A percentile compares a stretch with the other conserved stretches of the same genome.
Conservation (phyloP, 2,797 vertebrate genomes). For the Lutjanus campechanus region DNA sequence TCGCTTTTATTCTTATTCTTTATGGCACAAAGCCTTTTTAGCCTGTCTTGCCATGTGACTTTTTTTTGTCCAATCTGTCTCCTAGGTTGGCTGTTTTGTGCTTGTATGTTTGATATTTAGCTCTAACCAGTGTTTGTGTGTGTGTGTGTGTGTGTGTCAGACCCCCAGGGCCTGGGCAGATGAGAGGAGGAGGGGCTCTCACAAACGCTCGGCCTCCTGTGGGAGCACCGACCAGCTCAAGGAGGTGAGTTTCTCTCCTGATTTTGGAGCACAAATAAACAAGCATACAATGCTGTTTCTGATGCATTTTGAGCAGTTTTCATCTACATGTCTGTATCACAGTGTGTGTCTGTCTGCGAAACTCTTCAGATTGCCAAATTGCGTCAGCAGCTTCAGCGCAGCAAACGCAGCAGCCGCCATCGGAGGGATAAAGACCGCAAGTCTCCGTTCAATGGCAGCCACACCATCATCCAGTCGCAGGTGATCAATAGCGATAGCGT, state of each 20-base stretch:
- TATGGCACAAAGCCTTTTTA: too few species aligned
- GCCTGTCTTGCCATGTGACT: not conserved
- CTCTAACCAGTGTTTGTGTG: slow-evolving; percentile 26
- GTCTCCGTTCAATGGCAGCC: slow-evolving; percentile 98
- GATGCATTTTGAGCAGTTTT: not conserved
- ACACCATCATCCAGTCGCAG: slow-evolving; percentile 96
- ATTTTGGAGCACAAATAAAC: slow-evolving; percentile 6
- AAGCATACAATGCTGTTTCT: not conserved
- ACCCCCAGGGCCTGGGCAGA: slow-evolving; percentile 99
- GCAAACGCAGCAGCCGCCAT: slow-evolving; percentile 98
- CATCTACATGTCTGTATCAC: slow-evolving; percentile 15
- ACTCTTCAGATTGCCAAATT: slow-evolving; percentile 93
- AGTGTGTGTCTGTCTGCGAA: slow-evolving; percentile 37
- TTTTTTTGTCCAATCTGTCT: not conserved
- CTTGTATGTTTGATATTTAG: slow-evolving; percentile 1
- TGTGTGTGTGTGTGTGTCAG: slow-evolving; percentile 80
- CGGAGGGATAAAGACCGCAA: slow-evolving; percentile 98
- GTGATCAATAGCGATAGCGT: slow-evolving; percentile 77
- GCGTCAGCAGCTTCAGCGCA: slow-evolving; percentile 97
- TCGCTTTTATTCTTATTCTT: too few species aligned
- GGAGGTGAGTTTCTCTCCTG: slow-evolving; percentile 88
- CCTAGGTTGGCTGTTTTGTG: not conserved
- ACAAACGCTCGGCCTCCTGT: slow-evolving; percentile 98
- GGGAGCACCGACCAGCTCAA: slow-evolving; percentile 99
- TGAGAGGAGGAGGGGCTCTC: slow-evolving; percentile 97